Conservation (phyloP, 2,888 invertebrate species). For the Amphiduros pacificus region DNA sequence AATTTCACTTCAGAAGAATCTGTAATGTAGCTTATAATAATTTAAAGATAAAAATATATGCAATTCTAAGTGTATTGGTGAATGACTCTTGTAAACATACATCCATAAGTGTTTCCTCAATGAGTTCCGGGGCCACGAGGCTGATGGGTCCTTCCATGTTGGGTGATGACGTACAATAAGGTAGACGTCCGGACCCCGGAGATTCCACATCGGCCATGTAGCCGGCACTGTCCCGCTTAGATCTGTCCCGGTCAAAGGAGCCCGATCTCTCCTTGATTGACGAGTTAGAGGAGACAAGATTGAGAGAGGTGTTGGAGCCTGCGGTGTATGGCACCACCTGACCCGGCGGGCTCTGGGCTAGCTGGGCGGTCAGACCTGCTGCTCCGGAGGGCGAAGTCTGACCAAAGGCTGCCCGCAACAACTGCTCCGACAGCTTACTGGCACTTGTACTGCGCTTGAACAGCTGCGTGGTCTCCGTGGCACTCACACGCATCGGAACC, state of each 20-base stretch:
- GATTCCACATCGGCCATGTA: constrained; percentile 5
- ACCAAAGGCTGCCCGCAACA: constrained; percentile 43
- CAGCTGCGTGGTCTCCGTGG: constrained; percentile 14
- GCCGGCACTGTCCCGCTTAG: constrained; percentile 1
- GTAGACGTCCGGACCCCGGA: not conserved
- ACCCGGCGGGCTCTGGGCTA: too few relatives aligned
- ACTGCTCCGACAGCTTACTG: constrained; percentile 32
- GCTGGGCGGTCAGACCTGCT: not conserved
- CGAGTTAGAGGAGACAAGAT: not conserved
- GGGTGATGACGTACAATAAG: constrained; percentile 52
- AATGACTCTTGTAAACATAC: constrained; percentile 63
- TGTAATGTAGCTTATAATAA: too few relatives aligned
- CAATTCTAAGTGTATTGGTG: too few relatives aligned
- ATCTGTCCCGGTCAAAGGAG: not conserved
- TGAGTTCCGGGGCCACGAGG: constrained; percentile 88
- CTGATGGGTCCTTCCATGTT: constrained; percentile 65
- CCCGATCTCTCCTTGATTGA: constrained; percentile 5
- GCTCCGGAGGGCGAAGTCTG: constrained; percentile 12
- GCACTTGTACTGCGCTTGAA: constrained; percentile 15
- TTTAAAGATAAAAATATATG: too few relatives aligned
- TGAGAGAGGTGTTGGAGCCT: constrained; percentile 17
- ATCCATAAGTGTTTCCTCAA: constrained; percentile 92
- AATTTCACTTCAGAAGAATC: too few relatives aligned
- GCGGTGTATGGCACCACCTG: constrained; percentile 17
- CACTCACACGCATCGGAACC: not conserved